These are phyloP conservation scores for Troides oblongomaculatus DNA, from an alignment of 2,888 invertebrate genomes.

Conservation along the genomic window DNA sequence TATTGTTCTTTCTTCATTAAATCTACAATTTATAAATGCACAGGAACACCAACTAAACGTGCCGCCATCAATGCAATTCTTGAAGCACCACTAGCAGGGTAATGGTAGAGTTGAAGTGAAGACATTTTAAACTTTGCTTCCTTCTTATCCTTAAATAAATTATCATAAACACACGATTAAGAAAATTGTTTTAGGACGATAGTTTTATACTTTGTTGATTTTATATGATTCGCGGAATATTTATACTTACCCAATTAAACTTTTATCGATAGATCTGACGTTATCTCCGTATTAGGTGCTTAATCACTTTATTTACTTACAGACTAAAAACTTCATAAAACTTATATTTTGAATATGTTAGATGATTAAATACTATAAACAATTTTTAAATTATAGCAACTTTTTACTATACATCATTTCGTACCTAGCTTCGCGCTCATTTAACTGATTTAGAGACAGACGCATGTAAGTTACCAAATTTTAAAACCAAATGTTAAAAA, in stretches of 20 bases:
- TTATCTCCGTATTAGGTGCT: not conserved
- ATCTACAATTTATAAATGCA: slow-evolving; percentile 71
- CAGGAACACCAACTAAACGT: slow-evolving; percentile 74
- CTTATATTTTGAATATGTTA: not conserved
- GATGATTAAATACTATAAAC: not conserved
- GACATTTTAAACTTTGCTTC: slow-evolving; percentile 34
- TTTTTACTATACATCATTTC: not conserved
- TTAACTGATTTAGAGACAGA: not conserved
- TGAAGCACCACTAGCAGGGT: slow-evolving; percentile 80
- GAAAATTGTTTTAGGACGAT: not conserved
- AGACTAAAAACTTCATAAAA: no score
- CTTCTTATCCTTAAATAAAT: not conserved
- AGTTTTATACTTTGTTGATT: not conserved
- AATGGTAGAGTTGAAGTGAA: slow-evolving; percentile 75
- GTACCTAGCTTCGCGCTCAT: not conserved
- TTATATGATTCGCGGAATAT: not conserved
- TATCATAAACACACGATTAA: not conserved
- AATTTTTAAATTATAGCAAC: not conserved
- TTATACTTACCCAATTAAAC: not conserved
- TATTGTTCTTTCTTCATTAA: slow-evolving; percentile 79
- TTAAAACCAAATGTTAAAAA: not conserved
- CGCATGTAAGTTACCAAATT: not conserved
- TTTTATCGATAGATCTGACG: not conserved
- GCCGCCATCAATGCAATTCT: slow-evolving; percentile 81
- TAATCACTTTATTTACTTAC: not conserved